A percentile compares a stretch with the other conserved stretches of the same genome.
These are phyloP conservation scores for Drosophila prostipennis DNA, from an alignment of 2,888 invertebrate species.

Conservation along the genomic window DNA sequence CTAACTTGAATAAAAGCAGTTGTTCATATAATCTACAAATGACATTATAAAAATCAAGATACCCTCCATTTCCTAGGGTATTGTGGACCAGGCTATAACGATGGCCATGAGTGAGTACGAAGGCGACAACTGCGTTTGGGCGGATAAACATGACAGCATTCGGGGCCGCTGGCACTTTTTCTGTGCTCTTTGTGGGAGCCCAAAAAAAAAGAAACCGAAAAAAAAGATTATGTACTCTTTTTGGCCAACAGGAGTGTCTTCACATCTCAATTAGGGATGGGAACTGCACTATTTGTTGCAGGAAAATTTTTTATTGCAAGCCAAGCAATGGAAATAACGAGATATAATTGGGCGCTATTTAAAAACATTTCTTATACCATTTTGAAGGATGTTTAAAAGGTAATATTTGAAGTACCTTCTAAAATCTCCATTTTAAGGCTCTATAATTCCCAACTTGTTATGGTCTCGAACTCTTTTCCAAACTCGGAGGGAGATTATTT, in stretches of 20 bases:
- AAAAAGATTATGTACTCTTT: conserved; percentile 49
- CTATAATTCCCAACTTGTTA: neutral
- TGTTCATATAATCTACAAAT: too few species aligned
- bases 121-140: conserved; percentile 73
- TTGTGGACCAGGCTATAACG: neutral
- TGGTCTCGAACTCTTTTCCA: too few species aligned
- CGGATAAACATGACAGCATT: conserved; percentile 42
- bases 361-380: too few species aligned
- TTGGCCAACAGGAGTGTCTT: conserved; percentile 3
- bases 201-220: conserved; percentile 55
- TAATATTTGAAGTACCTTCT: too few species aligned
- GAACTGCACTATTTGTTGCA: conserved; percentile 2
- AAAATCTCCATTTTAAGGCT: too few species aligned
- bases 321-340: neutral
- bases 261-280: conserved; percentile 9
- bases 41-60: neutral
- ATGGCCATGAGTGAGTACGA: conserved; percentile 14
- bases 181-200: neutral
- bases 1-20: too few species aligned
- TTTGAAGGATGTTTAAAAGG: too few species aligned
- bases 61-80: neutral
- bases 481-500: too few species aligned
- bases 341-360: neutral
- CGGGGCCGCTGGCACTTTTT: conserved; percentile 7
- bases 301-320: conserved; percentile 3